These are phyloP conservation scores for Lathamus discolor DNA, from an alignment of 2,113 vertebrate species.

Conservation along the genomic window DNA sequence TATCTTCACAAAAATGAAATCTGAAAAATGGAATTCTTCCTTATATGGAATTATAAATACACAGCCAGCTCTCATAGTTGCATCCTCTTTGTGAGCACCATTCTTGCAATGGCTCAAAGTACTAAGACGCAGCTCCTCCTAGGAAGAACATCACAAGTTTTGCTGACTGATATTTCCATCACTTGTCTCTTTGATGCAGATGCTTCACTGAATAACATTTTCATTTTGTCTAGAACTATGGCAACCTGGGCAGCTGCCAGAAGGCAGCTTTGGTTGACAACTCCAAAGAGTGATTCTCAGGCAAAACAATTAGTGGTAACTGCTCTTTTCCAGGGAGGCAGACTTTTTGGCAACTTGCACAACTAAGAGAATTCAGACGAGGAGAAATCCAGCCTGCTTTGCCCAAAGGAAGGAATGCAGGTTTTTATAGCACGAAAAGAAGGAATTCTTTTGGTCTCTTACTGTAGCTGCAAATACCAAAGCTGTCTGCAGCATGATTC, in stretches of 20 bases:
- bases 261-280: slow-evolving; percentile 57
- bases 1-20: background rate
- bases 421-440: slow-evolving; percentile 28
- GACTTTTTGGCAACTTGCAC: slow-evolving; percentile 47
- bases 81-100: background rate
- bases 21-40: slow-evolving; percentile 40
- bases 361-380: slow-evolving; percentile 38
- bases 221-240: slow-evolving; percentile 64
- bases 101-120: background rate
- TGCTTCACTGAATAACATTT: slow-evolving; percentile 20
- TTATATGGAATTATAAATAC: slow-evolving; percentile 12
- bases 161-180: slow-evolving; percentile 55
- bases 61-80: background rate
- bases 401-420: slow-evolving; percentile 51
- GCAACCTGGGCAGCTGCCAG: slow-evolving; percentile 60
- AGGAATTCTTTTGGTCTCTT: slow-evolving; percentile 29
- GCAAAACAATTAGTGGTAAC: slow-evolving; percentile 59
- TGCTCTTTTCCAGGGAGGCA: slow-evolving; percentile 55
- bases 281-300: slow-evolving; percentile 41
- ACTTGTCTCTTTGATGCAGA: slow-evolving; percentile 2
- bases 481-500: background rate
- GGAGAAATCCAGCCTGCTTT: slow-evolving; percentile 16
- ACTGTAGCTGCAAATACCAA: background rate
- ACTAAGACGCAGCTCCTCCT: background rate
- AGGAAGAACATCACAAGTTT: slow-evolving; percentile 23